A percentile compares a stretch with the other conserved stretches of the same genome.
Conservation (phyloP, 2,113 vertebrate genomes). For the Urocynchramus pylzowi region DNA sequence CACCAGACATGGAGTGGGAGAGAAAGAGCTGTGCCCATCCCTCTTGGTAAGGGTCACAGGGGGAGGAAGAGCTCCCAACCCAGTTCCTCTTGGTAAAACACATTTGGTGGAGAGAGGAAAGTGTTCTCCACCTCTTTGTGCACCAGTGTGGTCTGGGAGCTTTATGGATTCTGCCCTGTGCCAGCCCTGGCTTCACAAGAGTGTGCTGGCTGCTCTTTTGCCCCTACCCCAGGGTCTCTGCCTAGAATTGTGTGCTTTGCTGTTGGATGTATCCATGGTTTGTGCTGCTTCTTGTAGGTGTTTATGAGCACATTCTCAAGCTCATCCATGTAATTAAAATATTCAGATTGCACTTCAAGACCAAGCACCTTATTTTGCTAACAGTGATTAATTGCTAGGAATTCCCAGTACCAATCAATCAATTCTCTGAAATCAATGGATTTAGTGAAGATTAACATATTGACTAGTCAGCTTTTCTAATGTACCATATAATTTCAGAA, state of each 20-base stretch:
- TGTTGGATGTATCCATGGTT: rapidly evolving
- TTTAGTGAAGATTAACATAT: not conserved
- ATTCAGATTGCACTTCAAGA: not conserved
- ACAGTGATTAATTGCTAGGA: not conserved
- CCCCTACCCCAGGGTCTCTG: not conserved
- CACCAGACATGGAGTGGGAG: not conserved
- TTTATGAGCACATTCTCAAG: not conserved
- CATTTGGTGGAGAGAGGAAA: rapidly evolving
- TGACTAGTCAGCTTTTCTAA: not conserved
- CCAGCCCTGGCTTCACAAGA: not conserved
- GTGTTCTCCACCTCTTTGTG: not conserved
- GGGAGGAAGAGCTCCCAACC: not conserved
- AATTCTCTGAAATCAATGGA: not conserved
- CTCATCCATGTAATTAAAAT: not conserved
- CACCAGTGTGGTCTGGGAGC: too few relatives aligned
- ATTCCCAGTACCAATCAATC: not conserved
- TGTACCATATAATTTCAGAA: not conserved
- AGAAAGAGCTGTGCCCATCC: not conserved
- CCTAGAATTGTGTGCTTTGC: rapidly evolving
- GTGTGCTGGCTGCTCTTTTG: rapidly evolving
- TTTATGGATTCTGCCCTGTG: not conserved
- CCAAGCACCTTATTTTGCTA: not conserved
- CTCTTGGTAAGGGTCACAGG: rapidly evolving
- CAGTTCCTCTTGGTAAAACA: not conserved
- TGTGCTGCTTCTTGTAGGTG: not conserved